Evolutionary conservation across 2,888 invertebrate species (phyloP).

Genomic region (Leucania comma): DNA sequence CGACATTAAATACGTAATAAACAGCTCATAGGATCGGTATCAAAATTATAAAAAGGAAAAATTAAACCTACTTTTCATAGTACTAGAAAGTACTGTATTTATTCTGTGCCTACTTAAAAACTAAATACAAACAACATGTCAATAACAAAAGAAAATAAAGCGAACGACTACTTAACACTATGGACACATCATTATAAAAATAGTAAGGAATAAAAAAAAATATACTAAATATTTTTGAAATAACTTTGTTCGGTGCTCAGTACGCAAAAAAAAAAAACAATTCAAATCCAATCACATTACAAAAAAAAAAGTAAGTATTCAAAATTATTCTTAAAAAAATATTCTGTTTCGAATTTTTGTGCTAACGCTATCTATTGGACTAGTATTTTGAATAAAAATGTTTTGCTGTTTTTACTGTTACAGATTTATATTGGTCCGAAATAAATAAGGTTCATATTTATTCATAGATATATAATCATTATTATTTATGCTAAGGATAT

Average conservation of each 20-base stretch:
- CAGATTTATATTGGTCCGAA: conserved; percentile 54
- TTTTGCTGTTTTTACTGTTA: conserved; percentile 11
- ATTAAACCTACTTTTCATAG: conserved; percentile 41
- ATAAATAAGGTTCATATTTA: conserved; percentile 50
- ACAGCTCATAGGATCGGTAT: conserved; percentile 55
- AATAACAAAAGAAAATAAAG: conserved; percentile 57
- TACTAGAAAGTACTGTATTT: conserved; percentile 44
- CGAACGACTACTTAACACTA: conserved; percentile 55
- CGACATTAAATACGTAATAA: conserved; percentile 56
- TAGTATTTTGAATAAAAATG: conserved; percentile 45
- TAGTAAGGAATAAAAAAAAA: conserved; percentile 50
- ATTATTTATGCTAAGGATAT: conserved; percentile 43
- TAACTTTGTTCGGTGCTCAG: conserved; percentile 36
- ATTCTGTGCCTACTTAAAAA: conserved; percentile 56
- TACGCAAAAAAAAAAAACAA: conserved; percentile 17
- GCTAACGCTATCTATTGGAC: conserved; percentile 36
- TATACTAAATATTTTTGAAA: conserved; percentile 22
- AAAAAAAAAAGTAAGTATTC: conserved; percentile 4
- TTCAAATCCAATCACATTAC: conserved; percentile 24
- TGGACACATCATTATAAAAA: conserved; percentile 47
- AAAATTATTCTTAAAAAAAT: conserved; percentile 2
- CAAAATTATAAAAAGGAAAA: conserved; percentile 58
- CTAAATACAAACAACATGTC: conserved; percentile 62
- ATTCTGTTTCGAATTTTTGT: conserved; percentile 35
- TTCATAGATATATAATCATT: conserved; percentile 40